Percentiles rank a stretch among this genome's conserved stretches.
phyloP scores from a whole-genome alignment of 2,888 invertebrate genomes.

The Venusia cambrica region DNA sequence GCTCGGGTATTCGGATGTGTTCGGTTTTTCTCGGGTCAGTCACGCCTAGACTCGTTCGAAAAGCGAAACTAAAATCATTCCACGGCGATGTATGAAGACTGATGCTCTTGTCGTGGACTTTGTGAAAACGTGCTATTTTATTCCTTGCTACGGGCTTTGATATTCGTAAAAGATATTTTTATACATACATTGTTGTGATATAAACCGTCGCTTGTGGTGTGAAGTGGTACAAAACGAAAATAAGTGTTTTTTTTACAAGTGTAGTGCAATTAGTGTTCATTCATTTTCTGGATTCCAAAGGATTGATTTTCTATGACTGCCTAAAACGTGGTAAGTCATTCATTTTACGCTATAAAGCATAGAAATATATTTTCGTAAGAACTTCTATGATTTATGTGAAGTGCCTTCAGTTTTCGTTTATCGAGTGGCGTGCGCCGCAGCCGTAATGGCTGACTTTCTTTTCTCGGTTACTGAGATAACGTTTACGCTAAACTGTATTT shows the following conservation, averaged over 20 bases:
- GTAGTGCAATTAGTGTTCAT: conserved; percentile 72
- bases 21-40: conserved; percentile 72
- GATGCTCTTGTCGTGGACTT: conserved; percentile 76
- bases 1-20: conserved; percentile 48
- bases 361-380: no score
- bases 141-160: conserved; percentile 63
- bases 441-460: conserved; percentile 79
- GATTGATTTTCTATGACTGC: conserved; percentile 60
- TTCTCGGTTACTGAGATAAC: conserved; percentile 44
- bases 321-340: conserved; percentile 58
- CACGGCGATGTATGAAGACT: conserved; percentile 77
- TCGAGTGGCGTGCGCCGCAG: conserved; percentile 74
- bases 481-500: conserved; percentile 30
- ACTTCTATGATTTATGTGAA: conserved; percentile 66
- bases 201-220: conserved; percentile 64
- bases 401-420: conserved; percentile 78
- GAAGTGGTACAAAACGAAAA: conserved; percentile 61
- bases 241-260: conserved; percentile 64
- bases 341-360: conserved; percentile 18
- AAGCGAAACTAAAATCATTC: conserved; percentile 77
- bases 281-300: conserved; percentile 67
- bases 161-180: conserved; percentile 60
- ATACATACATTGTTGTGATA: conserved; percentile 70
- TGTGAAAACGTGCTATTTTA: conserved; percentile 71
- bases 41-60: conserved; percentile 80